Evolutionary conservation across 2,888 invertebrate genomes (phyloP).

Genomic region (Lymantria monacha): DNA sequence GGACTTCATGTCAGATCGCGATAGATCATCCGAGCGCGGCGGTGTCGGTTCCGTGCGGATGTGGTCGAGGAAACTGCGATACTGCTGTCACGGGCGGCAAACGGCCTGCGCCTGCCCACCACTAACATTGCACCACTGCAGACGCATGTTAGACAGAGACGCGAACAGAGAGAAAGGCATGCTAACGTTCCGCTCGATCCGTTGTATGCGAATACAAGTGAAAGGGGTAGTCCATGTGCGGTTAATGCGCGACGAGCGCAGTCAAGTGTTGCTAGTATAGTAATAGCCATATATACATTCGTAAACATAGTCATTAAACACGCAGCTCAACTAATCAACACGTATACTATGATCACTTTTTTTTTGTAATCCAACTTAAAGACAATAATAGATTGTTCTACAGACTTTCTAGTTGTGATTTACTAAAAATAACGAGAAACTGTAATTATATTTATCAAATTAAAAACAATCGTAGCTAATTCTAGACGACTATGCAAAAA

Average conservation of each 20-base stretch:
- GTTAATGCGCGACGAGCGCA: slow-evolving; percentile 60
- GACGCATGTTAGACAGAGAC: slow-evolving; percentile 73
- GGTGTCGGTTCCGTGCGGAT: slow-evolving; percentile 73
- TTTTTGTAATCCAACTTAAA: too few species aligned
- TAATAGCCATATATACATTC: slow-evolving; percentile 47
- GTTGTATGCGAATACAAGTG: slow-evolving; percentile 74
- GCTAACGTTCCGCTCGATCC: slow-evolving; percentile 71
- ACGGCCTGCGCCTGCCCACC: slow-evolving; percentile 63
- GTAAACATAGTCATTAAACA: slow-evolving; percentile 22
- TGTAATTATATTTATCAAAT: too few species aligned
- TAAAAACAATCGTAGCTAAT: too few species aligned
- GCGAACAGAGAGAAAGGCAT: slow-evolving; percentile 77
- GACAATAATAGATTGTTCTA: too few species aligned
- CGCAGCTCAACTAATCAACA: too few species aligned
- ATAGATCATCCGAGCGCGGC: slow-evolving; percentile 68
- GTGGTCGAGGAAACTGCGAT: slow-evolving; percentile 70
- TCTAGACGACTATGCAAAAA: too few species aligned
- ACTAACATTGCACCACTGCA: slow-evolving; percentile 55
- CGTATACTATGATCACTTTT: too few species aligned
- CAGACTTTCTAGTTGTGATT: too few species aligned
- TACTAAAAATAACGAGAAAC: too few species aligned
- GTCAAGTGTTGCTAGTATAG: slow-evolving; percentile 50
- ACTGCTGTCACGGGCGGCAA: slow-evolving; percentile 66
- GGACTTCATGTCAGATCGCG: slow-evolving; percentile 85
- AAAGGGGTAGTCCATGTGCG: slow-evolving; percentile 76